Conservation (phyloP, 2,888 invertebrate genomes). For the Leuctra nigra region DNA sequence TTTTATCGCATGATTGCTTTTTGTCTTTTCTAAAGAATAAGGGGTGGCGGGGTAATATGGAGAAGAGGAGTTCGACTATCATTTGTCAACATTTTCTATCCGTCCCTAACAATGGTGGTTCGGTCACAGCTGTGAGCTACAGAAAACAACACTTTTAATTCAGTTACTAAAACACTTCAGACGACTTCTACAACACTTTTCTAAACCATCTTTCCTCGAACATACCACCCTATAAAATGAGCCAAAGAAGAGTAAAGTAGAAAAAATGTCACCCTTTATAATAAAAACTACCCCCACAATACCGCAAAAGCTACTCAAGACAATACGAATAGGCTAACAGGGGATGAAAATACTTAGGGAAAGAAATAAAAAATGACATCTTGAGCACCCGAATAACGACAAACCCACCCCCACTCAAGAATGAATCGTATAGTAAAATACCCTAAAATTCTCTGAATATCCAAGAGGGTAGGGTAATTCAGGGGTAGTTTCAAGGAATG, state of each 20-base stretch:
- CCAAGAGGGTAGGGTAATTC: slow-evolving; percentile 1
- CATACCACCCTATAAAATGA: slow-evolving; percentile 16
- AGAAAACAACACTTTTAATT: slow-evolving; percentile 25
- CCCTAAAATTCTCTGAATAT: not conserved
- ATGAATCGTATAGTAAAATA: slow-evolving; percentile 9
- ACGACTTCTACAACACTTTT: slow-evolving; percentile 25
- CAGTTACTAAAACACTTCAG: slow-evolving; percentile 21
- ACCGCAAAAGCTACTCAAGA: slow-evolving; percentile 26
- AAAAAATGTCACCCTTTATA: slow-evolving; percentile 19
- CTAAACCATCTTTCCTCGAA: slow-evolving; percentile 22
- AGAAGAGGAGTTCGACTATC: not conserved
- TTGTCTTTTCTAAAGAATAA: too few species aligned
- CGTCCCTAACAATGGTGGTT: not conserved
- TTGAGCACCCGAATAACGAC: slow-evolving; percentile 11
- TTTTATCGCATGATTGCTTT: too few species aligned
- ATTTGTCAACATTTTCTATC: slow-evolving; percentile 14
- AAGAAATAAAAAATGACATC: slow-evolving; percentile 21
- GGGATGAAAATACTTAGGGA: slow-evolving; percentile 7
- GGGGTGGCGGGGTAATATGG: too few species aligned
- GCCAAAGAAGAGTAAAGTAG: too few species aligned
- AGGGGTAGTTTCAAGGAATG: not conserved
- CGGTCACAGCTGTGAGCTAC: slow-evolving; percentile 23
- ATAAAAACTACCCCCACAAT: slow-evolving; percentile 18
- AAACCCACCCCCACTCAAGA: slow-evolving; percentile 6
- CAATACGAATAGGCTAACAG: slow-evolving; percentile 18